Percentiles rank a stretch among this genome's conserved stretches.
These are phyloP conservation scores for Phoxinus phoxinus DNA, from an alignment of 2,113 vertebrate species.

Conservation along the genomic window DNA sequence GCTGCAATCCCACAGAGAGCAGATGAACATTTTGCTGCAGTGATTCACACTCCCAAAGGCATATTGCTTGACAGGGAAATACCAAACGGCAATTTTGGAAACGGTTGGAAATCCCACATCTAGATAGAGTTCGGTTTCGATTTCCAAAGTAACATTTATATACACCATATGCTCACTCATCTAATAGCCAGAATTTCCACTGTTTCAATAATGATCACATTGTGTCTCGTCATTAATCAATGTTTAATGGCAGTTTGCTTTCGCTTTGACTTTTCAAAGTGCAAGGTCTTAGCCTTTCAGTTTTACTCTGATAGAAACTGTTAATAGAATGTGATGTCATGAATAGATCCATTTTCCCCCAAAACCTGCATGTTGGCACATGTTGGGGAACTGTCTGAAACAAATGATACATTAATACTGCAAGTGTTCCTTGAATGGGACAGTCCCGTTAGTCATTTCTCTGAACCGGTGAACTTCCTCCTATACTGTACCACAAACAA, in stretches of 20 bases:
- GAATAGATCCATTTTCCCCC: background rate
- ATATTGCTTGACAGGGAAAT: slow-evolving; percentile 43
- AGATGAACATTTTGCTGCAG: background rate
- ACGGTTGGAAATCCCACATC: slow-evolving; percentile 40
- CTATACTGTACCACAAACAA: slow-evolving; percentile 9
- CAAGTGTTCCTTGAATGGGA: slow-evolving; percentile 3
- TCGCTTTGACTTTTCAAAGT: slow-evolving; percentile 32
- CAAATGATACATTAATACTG: slow-evolving; percentile 5
- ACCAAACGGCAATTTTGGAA: background rate
- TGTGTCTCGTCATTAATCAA: background rate
- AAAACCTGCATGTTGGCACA: background rate
- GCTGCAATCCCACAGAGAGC: background rate
- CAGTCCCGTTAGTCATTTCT: background rate
- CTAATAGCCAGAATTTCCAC: slow-evolving; percentile 29
- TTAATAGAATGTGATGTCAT: background rate
- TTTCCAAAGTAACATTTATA: background rate
- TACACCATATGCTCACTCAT: background rate
- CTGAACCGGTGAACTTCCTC: slow-evolving; percentile 19
- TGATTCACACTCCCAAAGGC: background rate
- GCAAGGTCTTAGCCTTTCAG: slow-evolving; percentile 13
- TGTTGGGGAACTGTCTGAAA: background rate
- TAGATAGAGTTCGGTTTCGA: slow-evolving; percentile 19
- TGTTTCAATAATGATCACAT: background rate
- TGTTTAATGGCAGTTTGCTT: background rate
- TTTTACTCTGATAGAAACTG: slow-evolving; percentile 21